phyloP scores from a whole-genome alignment of 2,113 vertebrate genomes.

The Myxocyprinus asiaticus region DNA sequence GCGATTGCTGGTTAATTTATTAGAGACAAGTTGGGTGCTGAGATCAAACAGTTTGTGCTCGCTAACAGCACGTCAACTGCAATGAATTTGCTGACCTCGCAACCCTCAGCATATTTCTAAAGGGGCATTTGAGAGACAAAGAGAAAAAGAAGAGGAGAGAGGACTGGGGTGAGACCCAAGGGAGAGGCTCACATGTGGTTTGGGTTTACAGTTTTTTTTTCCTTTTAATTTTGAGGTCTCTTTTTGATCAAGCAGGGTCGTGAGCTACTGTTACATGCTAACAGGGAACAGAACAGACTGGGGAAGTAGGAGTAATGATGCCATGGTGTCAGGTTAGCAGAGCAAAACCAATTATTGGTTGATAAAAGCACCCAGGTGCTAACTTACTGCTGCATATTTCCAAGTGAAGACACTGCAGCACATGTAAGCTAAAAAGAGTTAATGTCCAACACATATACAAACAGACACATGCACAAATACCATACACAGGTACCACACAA shows the following conservation, averaged over 20 bases:
- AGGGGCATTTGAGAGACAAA: slow-evolving; percentile 54
- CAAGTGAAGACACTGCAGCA: neutral
- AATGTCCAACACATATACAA: neutral
- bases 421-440: neutral
- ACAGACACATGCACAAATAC: neutral
- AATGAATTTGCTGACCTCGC: slow-evolving; percentile 72
- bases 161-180: slow-evolving; percentile 16
- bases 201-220: slow-evolving; percentile 64
- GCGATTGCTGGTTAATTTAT: slow-evolving; percentile 72
- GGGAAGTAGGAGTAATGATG: slow-evolving; percentile 23
- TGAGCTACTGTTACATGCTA: slow-evolving; percentile 44
- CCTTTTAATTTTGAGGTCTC: slow-evolving; percentile 34
- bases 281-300: slow-evolving; percentile 10
- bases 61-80: slow-evolving; percentile 70
- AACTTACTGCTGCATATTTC: neutral
- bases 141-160: slow-evolving; percentile 24
- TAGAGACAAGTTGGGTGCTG: slow-evolving; percentile 66
- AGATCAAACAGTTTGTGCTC: slow-evolving; percentile 70
- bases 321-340: slow-evolving; percentile 29
- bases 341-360: slow-evolving; percentile 16
- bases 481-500: too few species aligned
- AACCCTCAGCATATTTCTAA: slow-evolving; percentile 66
- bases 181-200: slow-evolving; percentile 67
- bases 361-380: slow-evolving; percentile 13
- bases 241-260: slow-evolving; percentile 46